phyloP scores from a whole-genome alignment of 2,888 invertebrate genomes.

The Eupithecia subumbrata region DNA sequence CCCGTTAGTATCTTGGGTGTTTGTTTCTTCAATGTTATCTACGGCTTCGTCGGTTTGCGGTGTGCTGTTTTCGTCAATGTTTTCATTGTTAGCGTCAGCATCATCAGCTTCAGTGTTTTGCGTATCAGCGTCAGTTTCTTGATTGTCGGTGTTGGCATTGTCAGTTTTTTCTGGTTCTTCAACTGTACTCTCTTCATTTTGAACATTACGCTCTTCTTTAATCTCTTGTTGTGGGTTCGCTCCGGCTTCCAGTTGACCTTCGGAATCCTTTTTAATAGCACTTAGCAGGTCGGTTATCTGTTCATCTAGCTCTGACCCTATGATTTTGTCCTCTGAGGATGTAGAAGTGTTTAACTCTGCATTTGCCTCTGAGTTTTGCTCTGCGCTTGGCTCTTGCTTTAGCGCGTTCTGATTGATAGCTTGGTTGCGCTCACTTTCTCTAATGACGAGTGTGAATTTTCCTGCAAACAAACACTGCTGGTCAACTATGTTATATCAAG shows the following conservation, averaged over 20 bases:
- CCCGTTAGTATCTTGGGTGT: slow-evolving; percentile 1
- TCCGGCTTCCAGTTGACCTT: slow-evolving; percentile 17
- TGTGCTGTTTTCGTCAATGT: slow-evolving; percentile 4
- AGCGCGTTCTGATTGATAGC: not conserved
- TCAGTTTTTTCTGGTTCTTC: not conserved
- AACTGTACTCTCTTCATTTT: not conserved
- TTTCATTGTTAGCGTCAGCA: not conserved
- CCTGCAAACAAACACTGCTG: slow-evolving; percentile 46
- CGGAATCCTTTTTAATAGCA: slow-evolving; percentile 51
- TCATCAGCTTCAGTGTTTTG: not conserved
- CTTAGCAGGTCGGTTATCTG: slow-evolving; percentile 65
- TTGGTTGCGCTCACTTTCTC: slow-evolving; percentile 45
- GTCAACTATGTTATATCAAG: not conserved
- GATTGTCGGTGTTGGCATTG: not conserved
- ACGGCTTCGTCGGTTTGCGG: slow-evolving; percentile 16
- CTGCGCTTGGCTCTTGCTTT: slow-evolving; percentile 7
- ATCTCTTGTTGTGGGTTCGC: slow-evolving; percentile 1
- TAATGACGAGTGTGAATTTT: slow-evolving; percentile 55
- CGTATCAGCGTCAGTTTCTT: not conserved
- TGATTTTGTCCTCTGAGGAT: slow-evolving; percentile 31
- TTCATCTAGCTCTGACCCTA: slow-evolving; percentile 52
- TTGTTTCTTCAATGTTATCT: slow-evolving; percentile 5
- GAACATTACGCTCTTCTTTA: not conserved
- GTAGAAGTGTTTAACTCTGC: slow-evolving; percentile 36
- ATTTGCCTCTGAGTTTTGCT: not conserved